Conservation (phyloP, 2,888 invertebrate species). For the Oegoconia quadripuncta region DNA sequence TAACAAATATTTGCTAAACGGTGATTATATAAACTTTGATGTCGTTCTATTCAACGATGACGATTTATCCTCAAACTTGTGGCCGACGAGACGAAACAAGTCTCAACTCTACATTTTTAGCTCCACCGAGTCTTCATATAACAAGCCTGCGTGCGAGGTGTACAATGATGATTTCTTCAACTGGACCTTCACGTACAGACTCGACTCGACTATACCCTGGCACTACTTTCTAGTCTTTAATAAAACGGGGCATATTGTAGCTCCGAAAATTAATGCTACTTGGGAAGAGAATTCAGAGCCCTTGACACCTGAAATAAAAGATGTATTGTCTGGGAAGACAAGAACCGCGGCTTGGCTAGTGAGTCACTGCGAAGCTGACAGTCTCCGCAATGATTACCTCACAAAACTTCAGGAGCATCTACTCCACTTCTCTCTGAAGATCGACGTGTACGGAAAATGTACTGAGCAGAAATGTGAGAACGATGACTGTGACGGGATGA, state of each 20-base stretch:
- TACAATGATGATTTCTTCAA: conserved; percentile 48
- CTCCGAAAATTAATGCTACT: conserved; percentile 31
- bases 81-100: conserved; percentile 25
- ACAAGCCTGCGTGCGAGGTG: conserved; percentile 43
- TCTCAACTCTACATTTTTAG: conserved; percentile 44
- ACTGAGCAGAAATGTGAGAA: conserved; percentile 30
- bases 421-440: conserved; percentile 36
- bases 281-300: conserved; percentile 28
- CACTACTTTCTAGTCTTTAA: conserved; percentile 43
- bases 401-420: conserved; percentile 43
- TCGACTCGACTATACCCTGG: conserved; percentile 53
- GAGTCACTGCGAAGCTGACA: conserved; percentile 37
- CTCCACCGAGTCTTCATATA: conserved; percentile 37
- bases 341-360: conserved; percentile 52
- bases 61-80: conserved; percentile 19
- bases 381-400: conserved; percentile 38
- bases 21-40: conserved; percentile 33
- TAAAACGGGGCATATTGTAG: conserved; percentile 31
- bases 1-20: conserved; percentile 29
- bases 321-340: conserved; percentile 34
- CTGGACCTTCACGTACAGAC: conserved; percentile 51
- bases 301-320: conserved; percentile 26
- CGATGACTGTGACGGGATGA: conserved; percentile 31
- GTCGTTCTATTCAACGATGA: conserved; percentile 39
- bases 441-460: conserved; percentile 47